Base-by-base conservation (phyloP, 1,140 invertebrate genomes). In the Bombus waltoni region DNA sequence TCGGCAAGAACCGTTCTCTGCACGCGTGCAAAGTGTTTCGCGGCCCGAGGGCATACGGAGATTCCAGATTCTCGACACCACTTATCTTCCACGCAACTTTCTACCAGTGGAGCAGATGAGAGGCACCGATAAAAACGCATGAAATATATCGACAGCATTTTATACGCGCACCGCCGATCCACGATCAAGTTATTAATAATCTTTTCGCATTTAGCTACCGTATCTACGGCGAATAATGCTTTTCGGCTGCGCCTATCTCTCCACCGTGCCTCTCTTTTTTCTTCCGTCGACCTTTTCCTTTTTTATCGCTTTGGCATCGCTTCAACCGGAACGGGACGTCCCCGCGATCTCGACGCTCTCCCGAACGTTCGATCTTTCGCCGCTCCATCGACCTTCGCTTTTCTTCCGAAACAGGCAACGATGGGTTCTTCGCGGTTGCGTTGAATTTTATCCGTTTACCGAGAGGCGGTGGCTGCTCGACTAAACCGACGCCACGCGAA, bases 31-130 rank as follows among this genome's bases (percentile, higher is more conserved):
- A 91, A 91, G 89, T 83, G 89, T 88, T 90, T 91, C 87, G 83
- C 78, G 78, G 87, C 90, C 90, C 79, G 87, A 62, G 87, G 90
- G 76, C 57, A 88, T 81, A 53, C 82, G 89, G 89, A 82, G 90
- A 91, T 91, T 91, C 90, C 90, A 91, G 90, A 91, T 91, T 91
- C 90, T 90, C 90, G 90, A 91, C 89, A 91, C 89, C 89, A 91
- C 90, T 91, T 91, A 91, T 91, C 90, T 88, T 80, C 87, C 90
- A 82, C 75, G 85, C 87, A 90, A 91, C 89, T 91, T 91, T 91
- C 90, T 91, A 83, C 87, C 86, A 90, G 89, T 90, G 87, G 81
- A 87, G 89, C 90, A 90, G 90, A 91, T 91, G 89, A 91, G 90
- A 88, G 87, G 81, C 75, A 90, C 87, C 89, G 90, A 90, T 91